Base-by-base conservation (phyloP, 2,113 vertebrate species). In the Myrmecophaga tridactyla region DNA sequence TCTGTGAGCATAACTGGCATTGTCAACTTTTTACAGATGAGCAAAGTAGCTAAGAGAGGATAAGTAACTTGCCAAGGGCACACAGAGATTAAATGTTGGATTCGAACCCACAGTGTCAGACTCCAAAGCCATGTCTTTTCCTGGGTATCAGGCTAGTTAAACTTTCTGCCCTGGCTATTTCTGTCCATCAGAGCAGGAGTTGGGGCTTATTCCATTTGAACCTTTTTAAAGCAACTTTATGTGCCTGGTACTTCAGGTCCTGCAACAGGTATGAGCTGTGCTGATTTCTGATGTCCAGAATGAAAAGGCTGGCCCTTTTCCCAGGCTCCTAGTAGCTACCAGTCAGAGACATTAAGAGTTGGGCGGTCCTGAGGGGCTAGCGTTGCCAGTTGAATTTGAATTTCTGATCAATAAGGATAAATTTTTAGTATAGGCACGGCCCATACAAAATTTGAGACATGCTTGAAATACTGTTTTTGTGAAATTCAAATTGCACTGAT, bases 1-100 rank as follows among this genome's bases (percentile, higher is more conserved):
- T 43, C 84, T 12, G 63, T 60, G 41, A 12, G 83, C 43, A 3
- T 80, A 84, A 76, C 69, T 7, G 65, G 86, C 20, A 25, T 4
- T 21, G n/a, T 62, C 36, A 15, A 51, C 46, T 39, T 62, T 90
- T 63, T 39, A 85, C 25, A 51, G 80, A 31, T 31, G n/a, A 63
- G 67, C n/a, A 48, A 4, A 72, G 39, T 21, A 4, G 93, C 69
- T 94, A 77, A 69, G 88, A 69, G 78, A 83, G 43, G 31, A 58
- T 60, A 63, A 72, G 76, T 89, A 86, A 90, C 78, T 90, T 92
- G 78, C 88, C 69, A 11, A 25, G n/a, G 56, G 90, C 86, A 0
- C 92, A 53, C 88, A 93, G 94, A 81, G 90, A 90, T 85, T 89
- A 29, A 94, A 89, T 91, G 96, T 82, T 86, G 60, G 69, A 96